Percentiles rank a stretch among this genome's conserved stretches.
phyloP scores from a whole-genome alignment of 2,797 vertebrate species.

The Naso thynnoides region DNA sequence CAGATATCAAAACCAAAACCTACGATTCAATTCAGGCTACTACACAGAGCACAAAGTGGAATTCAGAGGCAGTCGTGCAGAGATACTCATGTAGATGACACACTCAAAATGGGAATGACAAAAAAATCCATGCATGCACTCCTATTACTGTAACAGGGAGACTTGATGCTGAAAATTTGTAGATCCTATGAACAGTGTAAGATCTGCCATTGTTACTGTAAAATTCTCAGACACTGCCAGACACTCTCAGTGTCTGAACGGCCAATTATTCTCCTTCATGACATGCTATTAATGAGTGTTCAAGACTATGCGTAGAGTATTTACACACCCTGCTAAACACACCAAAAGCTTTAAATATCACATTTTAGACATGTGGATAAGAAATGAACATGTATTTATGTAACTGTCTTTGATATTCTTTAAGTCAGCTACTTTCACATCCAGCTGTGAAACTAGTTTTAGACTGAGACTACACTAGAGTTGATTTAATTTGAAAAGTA shows the following conservation, averaged over 20 bases:
- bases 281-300: constrained; percentile 34
- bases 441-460: background rate
- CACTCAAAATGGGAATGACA: background rate
- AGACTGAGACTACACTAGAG: constrained; percentile 12
- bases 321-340: constrained; percentile 40
- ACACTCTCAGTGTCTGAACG: constrained; percentile 24
- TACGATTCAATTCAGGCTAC: background rate
- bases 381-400: constrained; percentile 29
- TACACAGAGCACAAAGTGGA: background rate
- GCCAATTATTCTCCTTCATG: constrained; percentile 46
- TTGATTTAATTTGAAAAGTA: constrained; percentile 3
- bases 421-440: background rate
- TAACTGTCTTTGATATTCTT: constrained; percentile 17
- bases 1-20: background rate
- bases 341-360: constrained; percentile 42
- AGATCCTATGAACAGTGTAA: background rate
- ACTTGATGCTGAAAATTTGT: background rate
- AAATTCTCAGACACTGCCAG: constrained; percentile 29
- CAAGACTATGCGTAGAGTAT: constrained; percentile 22
- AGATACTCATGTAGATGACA: background rate
- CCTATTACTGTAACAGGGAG: background rate
- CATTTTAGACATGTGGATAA: constrained; percentile 24
- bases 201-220: constrained; percentile 23
- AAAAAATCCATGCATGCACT: constrained; percentile 5
- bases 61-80: background rate